Percentiles rank a stretch among this genome's conserved stretches.
Evolutionary conservation across 2,113 vertebrate genomes (phyloP).

Genomic region (Sigmodon hispidus): DNA sequence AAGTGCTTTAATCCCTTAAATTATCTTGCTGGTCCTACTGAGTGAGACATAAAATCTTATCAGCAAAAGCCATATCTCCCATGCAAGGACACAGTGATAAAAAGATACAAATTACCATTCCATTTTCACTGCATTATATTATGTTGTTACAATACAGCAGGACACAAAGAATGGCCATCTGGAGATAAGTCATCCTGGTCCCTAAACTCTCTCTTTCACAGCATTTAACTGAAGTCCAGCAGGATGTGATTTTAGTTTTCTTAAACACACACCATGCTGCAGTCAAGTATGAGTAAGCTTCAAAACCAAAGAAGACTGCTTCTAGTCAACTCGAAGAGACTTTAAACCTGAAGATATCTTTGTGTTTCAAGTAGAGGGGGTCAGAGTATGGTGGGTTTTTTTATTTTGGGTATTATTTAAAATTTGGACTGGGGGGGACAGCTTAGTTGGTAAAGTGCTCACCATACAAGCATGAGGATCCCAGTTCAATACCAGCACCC

Average conservation of each 20-base stretch:
- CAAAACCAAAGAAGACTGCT: background rate
- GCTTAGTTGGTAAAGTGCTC: background rate
- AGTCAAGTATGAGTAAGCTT: background rate
- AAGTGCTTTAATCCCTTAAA: background rate
- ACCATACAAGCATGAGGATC: background rate
- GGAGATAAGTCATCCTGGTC: background rate
- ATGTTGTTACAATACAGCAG: background rate
- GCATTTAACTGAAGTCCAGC: conserved; percentile 45
- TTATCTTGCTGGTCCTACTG: no score
- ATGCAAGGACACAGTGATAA: conserved; percentile 36
- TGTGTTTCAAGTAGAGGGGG: conserved; percentile 25
- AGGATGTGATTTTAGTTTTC: conserved; percentile 7
- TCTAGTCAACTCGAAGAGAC: background rate
- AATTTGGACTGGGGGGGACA: background rate
- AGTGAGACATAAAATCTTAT: no score
- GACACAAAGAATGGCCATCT: background rate
- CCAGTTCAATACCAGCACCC: background rate
- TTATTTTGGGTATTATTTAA: background rate
- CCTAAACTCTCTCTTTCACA: conserved; percentile 46
- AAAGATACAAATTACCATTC: conserved; percentile 53
- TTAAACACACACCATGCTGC: background rate
- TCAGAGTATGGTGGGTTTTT: conserved; percentile 14
- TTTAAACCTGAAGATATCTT: conserved; percentile 23
- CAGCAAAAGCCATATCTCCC: background rate
- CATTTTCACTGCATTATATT: no score